Conservation (phyloP, 2,797 vertebrate species). For the Salarias fasciatus region DNA sequence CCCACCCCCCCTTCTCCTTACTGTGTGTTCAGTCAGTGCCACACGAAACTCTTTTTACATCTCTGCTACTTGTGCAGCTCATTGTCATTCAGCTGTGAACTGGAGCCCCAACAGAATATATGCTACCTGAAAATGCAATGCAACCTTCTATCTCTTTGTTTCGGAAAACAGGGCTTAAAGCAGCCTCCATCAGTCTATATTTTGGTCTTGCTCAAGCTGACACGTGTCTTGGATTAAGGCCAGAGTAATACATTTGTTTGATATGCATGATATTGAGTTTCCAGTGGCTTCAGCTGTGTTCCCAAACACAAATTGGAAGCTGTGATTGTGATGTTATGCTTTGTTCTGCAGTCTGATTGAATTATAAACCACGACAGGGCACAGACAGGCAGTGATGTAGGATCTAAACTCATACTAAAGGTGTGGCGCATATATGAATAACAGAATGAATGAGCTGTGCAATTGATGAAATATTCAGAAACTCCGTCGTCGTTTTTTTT, state of each 20-base stretch:
- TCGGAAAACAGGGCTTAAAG: conserved; percentile 5
- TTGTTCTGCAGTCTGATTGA: conserved; percentile 30
- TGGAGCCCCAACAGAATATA: neutral
- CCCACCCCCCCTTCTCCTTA: neutral
- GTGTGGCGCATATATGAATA: neutral
- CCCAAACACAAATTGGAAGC: conserved; percentile 24
- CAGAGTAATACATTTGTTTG: conserved; percentile 38
- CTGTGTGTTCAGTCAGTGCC: conserved; percentile 4
- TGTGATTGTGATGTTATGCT: conserved; percentile 35
- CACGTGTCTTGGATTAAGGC: conserved; percentile 25
- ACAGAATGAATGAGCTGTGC: conserved; percentile 8
- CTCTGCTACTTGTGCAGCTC: neutral
- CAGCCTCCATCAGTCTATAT: conserved; percentile 31
- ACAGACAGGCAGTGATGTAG: neutral
- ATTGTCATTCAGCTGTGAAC: conserved; percentile 2
- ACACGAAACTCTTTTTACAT: conserved; percentile 11
- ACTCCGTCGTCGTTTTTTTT: conserved; percentile 20
- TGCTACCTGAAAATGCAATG: too few relatives aligned
- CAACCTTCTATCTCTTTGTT: conserved; percentile 6
- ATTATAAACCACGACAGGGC: neutral
- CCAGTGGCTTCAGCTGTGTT: conserved; percentile 37
- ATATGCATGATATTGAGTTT: conserved; percentile 43
- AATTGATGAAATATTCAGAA: conserved; percentile 5
- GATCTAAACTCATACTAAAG: conserved; percentile 3
- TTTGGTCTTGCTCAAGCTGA: conserved; percentile 35